These are phyloP conservation scores for Onychomys torridus DNA, from an alignment of 2,797 vertebrate species.

Conservation along the genomic window DNA sequence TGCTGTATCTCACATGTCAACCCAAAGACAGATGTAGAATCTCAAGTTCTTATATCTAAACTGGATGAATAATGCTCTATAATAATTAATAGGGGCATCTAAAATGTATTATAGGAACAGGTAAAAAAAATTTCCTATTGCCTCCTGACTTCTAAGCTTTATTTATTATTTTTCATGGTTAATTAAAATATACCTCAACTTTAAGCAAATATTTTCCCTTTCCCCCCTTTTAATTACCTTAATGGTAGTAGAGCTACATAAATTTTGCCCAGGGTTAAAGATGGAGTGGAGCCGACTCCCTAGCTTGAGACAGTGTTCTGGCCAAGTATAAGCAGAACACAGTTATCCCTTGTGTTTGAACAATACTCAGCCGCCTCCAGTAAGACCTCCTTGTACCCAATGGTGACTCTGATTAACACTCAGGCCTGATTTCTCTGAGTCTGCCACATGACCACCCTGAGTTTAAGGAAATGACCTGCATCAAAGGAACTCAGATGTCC, in stretches of 20 bases:
- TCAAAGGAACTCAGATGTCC: not conserved
- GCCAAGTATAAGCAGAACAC: slow-evolving; percentile 87
- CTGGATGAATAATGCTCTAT: slow-evolving; percentile 25
- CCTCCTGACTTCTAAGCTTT: slow-evolving; percentile 65
- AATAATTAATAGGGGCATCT: slow-evolving; percentile 49
- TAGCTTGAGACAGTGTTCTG: slow-evolving; percentile 87
- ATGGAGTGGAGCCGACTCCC: slow-evolving; percentile 87
- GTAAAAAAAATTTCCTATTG: slow-evolving; percentile 62
- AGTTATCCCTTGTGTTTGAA: slow-evolving; percentile 85
- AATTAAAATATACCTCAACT: slow-evolving; percentile 79
- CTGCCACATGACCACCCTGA: slow-evolving; percentile 4
- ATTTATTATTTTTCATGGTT: slow-evolving; percentile 81
- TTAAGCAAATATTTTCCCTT: slow-evolving; percentile 82
- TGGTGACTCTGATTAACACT: slow-evolving; percentile 84
- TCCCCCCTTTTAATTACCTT: slow-evolving; percentile 84
- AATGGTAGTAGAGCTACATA: slow-evolving; percentile 84
- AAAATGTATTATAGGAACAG: slow-evolving; percentile 54
- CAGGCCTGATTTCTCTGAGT: slow-evolving; percentile 75
- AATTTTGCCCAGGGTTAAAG: slow-evolving; percentile 86
- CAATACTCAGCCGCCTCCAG: slow-evolving; percentile 83
- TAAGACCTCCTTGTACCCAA: slow-evolving; percentile 82
- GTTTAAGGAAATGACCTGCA: slow-evolving; percentile 3
- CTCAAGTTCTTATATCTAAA: slow-evolving; percentile 3
- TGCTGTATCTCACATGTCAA: slow-evolving; percentile 2
- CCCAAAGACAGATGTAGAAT: slow-evolving; percentile 9